Conservation (phyloP, 2,888 invertebrate genomes). For the Dinocampus coccinellae region DNA sequence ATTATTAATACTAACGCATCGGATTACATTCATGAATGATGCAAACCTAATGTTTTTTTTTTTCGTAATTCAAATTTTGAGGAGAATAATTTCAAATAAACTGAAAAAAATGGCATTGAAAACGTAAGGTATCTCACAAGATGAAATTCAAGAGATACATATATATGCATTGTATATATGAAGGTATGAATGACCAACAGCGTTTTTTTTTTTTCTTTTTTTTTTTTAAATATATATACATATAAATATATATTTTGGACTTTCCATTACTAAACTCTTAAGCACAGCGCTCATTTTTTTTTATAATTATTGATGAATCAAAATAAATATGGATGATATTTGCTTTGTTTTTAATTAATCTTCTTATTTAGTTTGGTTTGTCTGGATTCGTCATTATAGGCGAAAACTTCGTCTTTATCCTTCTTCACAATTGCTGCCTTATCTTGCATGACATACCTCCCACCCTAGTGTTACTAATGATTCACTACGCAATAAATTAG, state of each 20-base stretch:
- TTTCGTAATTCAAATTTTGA: no score
- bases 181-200: not conserved
- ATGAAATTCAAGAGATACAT: no score
- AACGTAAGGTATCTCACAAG: no score
- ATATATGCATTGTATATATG: not conserved
- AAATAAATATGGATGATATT: not conserved
- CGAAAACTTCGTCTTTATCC: no score
- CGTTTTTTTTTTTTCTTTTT: not conserved
- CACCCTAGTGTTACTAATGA: no score
- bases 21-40: no score
- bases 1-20: not conserved
- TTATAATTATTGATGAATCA: not conserved
- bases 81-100: no score
- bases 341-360: not conserved
- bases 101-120: no score
- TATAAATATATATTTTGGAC: not conserved
- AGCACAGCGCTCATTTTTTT: not conserved
- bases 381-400: not conserved
- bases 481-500: no score
- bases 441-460: no score
- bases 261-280: not conserved
- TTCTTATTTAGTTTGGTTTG: not conserved
- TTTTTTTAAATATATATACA: not conserved
- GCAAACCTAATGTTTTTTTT: no score
- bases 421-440: no score